Evolutionary conservation across 2,797 vertebrate genomes (phyloP), one percentile per base, ranked within the genome.

Genomic region (Sebastes kiyomatsui): DNA sequence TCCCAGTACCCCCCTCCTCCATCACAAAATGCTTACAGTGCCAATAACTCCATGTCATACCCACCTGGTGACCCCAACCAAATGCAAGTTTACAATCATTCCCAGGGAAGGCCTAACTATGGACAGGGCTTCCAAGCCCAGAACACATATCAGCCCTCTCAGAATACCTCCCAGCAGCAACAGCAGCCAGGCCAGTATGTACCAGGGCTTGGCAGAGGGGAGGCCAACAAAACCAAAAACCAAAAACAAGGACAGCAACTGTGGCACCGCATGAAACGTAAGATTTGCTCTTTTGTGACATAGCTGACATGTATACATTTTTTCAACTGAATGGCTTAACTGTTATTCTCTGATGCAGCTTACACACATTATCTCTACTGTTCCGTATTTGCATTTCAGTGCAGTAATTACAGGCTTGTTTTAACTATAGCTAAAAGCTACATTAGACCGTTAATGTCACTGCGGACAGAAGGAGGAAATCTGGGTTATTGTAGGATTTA

Each of bases 221-320:
- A 97, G 10, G 49, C 72, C 35, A 95, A 92, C 82, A 94, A 92
- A 94, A 90, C 91, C 72, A 95, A 93, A 96, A 93, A 94, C 93
- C 90, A 97, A 93, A 94, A 92, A 75, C 96, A 96, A 72, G 96
- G 96, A 79, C 97, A 97, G 73, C 97, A 97, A 81, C 90, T 97
- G 8, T 98, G 97, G 97, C 97, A 97, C 60, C 97, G 97, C 58
- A 98, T 98, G 97, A 98, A 98, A 91, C 97, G 94, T 95, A 90
- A 88, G 87, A 23, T 61, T 67, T 52, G 2, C 5, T 46, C 6
- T 46, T 61, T 77, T 74, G 3, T 65, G 6, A 64, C 9, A 1
- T 59, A 22, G 18, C 9, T 67, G 4, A 14, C 13, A 22, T 4
- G 4, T 58, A 2, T 60, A 35, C 5, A 1, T 58, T 58, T 65